Conservation (phyloP, 1,140 invertebrate genomes). For the Lepidotrigona ventralis region DNA sequence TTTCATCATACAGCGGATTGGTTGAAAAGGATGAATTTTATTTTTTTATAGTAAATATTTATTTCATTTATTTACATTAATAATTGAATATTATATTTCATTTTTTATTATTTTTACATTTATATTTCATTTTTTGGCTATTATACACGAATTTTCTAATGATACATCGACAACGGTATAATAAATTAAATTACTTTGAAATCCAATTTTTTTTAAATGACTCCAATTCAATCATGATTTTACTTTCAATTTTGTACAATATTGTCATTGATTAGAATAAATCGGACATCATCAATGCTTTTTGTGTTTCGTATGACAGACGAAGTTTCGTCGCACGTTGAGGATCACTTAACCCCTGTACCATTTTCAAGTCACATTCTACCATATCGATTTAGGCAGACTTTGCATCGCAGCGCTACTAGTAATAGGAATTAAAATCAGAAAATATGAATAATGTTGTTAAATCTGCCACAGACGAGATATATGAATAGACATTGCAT, state of each 20-base stretch:
- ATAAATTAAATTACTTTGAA: constrained; percentile 82
- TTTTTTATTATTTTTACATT: constrained; percentile 11
- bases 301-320: too few species aligned
- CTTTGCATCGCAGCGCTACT: too few species aligned
- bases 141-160: constrained; percentile 89
- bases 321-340: too few species aligned
- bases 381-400: too few species aligned
- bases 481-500: too few species aligned
- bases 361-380: too few species aligned
- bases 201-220: constrained; percentile 82
- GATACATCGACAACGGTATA: constrained; percentile 85
- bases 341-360: too few species aligned
- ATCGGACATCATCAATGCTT: too few species aligned
- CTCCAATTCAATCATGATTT: constrained; percentile 90
- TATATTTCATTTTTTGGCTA: constrained; percentile 76
- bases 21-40: not conserved
- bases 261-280: too few species aligned
- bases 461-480: too few species aligned
- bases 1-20: not conserved
- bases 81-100: constrained; percentile 10
- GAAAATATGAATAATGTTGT: too few species aligned
- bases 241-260: constrained; percentile 76
- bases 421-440: too few species aligned
- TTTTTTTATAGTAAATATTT: not conserved
- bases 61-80: not conserved